Evolutionary conservation across 2,888 invertebrate species (phyloP), one percentile per base, ranked within the genome.

Genomic region (Rhodophaea formosa): DNA sequence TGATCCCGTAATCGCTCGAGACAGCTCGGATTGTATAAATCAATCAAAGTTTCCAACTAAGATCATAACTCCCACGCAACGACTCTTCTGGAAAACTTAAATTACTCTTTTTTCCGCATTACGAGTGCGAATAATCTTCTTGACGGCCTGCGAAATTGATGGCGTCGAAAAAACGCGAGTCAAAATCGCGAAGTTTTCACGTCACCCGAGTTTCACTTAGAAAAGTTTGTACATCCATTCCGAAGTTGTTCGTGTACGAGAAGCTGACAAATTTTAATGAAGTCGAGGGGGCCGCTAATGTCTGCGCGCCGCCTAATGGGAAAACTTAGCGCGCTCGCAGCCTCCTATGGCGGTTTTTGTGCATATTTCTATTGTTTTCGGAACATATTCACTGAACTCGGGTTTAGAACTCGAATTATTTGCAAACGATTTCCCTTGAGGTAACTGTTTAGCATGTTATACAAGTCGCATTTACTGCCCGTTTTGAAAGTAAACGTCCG

Each of bases 191-290:
- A 86, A 89, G 75, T 91, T 91, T 89, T 89, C 80, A 89, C 88
- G 90, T 91, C 90, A 90, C 74, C 81, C 85, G 80, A 85, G 88
- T 88, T 90, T 90, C 91, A 90, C 90, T 91, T 90, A 88, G 70
- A 80, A 80, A 88, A 90, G 89, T 91, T 90, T 85, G 80, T 79
- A 88, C 90, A 90, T 90, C 89, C 87, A 91, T 89, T 90, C 82
- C 77, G 77, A 89, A 90, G 88, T 91, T 89, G 72, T 71, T 80
- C 84, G 78, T 84, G 80, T 84, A 84, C 87, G 88, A 83, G 85
- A 85, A 82, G 83, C 88, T 90, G 91, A 91, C 91, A 91, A 91
- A 91, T 90, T 90, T 88, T 91, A 91, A 91, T 90, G 91, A 91
- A 85, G 85, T 84, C 85, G 80, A 84, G 89, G 85, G 89, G 83